Evolutionary conservation across 2,888 invertebrate genomes (phyloP).

Genomic region (Geotrupes spiniger): DNA sequence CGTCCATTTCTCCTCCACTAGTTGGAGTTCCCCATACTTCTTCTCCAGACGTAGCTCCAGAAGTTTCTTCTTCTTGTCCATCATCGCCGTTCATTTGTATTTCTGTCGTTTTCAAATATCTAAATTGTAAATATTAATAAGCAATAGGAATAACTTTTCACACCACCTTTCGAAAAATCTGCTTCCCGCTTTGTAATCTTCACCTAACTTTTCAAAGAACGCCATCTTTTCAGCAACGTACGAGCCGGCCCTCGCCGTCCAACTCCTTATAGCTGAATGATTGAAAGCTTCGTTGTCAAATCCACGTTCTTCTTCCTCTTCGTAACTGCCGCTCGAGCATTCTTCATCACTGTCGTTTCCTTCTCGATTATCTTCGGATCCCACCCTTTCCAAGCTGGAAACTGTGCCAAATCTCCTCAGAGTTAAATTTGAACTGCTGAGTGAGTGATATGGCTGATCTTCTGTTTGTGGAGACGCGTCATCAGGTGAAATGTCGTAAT

Average conservation of each 20-base stretch:
- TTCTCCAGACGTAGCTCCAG: conserved; percentile 80
- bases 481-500: conserved; percentile 64
- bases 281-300: conserved; percentile 48
- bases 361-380: conserved; percentile 61
- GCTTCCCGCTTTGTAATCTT: conserved; percentile 47
- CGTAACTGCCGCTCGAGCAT: conserved; percentile 29
- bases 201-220: conserved; percentile 63
- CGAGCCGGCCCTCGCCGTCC: conserved; percentile 78
- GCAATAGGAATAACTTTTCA: too few species aligned
- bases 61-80: conserved; percentile 73
- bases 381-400: conserved; percentile 68
- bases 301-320: conserved; percentile 35
- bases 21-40: conserved; percentile 90
- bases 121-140: conserved; percentile 14
- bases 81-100: conserved; percentile 48
- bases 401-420: conserved; percentile 64
- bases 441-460: conserved; percentile 70
- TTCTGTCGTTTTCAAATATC: conserved; percentile 59
- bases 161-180: conserved; percentile 50
- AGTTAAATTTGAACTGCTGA: conserved; percentile 57
- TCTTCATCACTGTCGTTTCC: conserved; percentile 35
- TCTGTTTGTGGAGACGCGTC: conserved; percentile 65
- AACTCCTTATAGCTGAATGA: conserved; percentile 53
- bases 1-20: conserved; percentile 79
- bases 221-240: conserved; percentile 82